Evolutionary conservation across 2,888 invertebrate genomes (phyloP), one percentile per base, ranked within the genome.

Genomic region (Congeria kusceri): DNA sequence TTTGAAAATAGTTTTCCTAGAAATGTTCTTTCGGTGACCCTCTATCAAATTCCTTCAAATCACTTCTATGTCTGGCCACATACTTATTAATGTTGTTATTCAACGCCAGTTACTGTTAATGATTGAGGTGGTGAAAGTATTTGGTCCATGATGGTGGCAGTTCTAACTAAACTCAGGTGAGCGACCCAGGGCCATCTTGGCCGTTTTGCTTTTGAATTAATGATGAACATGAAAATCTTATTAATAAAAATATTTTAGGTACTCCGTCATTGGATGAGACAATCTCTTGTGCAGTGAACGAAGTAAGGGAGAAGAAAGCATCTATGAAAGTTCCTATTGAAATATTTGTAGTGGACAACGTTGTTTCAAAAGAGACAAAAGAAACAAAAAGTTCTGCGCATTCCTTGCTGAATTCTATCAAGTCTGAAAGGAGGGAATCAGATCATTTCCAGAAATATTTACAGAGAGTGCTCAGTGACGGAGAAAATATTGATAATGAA

Each of bases 391-490:
- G 77, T 46, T 58, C 58, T 1, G 69, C 83, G 0, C 44, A 63
- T 58, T 61, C 61, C 53, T 44, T 84, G 46, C 58, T 73, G n/a
- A 57, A 56, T 7, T 66, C 76, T n/a, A 57, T 83, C n/a, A 61
- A 64, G 20, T 46, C 75, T n/a, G 81, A 85, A 46, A 72, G 77
- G 44, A 44, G 71, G 0, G 53, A 77, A 9, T 83, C 83, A 7
- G 72, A 76, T 67, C 77, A 81, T 70, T 84, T 80, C 56, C 75
- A 80, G 46, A 75, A 82, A 70, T 84, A 77, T 44, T 61, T 84
- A 15, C 67, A 76, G 62, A 80, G 77, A 72, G 80, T 78, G 1
- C 32, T 82, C 2, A 47, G 70, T 47, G 72, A 59, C 20, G 58
- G 39, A 27, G 74, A 79, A n/a, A 20, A 49, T 11, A 65, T 53